Evolutionary conservation across 2,888 invertebrate genomes (phyloP), one percentile per base, ranked within the genome.

Genomic region (Odiellus spinosus): DNA sequence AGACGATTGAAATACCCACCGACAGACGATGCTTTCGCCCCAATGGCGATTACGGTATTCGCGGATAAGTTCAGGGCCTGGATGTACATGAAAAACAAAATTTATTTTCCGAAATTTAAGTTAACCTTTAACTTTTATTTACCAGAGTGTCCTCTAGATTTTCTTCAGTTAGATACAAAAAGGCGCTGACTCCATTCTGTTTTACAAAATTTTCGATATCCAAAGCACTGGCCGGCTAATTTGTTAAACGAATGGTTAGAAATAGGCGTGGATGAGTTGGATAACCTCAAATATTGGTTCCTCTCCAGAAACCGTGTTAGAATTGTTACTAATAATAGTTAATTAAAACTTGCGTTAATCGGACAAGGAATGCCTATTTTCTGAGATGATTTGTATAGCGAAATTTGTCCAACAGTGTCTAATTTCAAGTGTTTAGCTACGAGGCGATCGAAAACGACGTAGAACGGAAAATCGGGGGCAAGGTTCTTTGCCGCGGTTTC

Each of bases 361-460:
- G 53, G 52, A 44, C 53, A 54, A 1, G 44, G 32, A 21, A 52
- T 38, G 17, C 52, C 44, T 17, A 44, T 41, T 47, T 54, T 54
- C n/a, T 40, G 49, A 15, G 49, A 41, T 10, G 52, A 50, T 26
- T 44, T 47, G 20, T 50, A 21, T 10, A 53, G 39, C 34, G 50
- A 32, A 33, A 55, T 53, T 51, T 53, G 46, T 14, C 55, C 53
- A 38, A 53, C 53, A 15, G 46, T 44, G n/a, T 42, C 44, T 36
- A 55, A 40, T 40, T 54, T 55, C 17, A 55, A 35, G 32, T 55
- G 53, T 36, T 50, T 55, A 2, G 55, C 55, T 21, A 54, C 54
- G 11, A 32, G 14, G 50, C 54, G 19, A 19, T 54, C 52, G 47
- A 45, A 49, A 3, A 45, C 46, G 19, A 47, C 50, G 47, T 52